Percentiles rank a stretch among this genome's conserved stretches.
These are phyloP conservation scores for Stenodema calcarata DNA, from an alignment of 2,888 invertebrate species.

Conservation along the genomic window DNA sequence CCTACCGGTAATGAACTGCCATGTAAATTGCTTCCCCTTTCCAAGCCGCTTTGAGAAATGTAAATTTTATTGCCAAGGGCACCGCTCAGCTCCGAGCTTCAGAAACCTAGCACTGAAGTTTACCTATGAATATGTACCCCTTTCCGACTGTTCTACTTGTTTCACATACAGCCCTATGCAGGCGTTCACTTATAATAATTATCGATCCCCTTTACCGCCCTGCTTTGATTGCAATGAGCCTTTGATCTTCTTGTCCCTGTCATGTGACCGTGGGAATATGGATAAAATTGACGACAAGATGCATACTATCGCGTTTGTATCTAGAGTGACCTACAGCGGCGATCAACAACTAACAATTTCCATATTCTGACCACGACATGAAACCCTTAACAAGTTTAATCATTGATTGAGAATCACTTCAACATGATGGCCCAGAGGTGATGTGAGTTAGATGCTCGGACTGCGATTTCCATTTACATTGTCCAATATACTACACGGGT, in stretches of 20 bases:
- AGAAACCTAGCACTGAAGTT: background rate
- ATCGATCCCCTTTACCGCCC: background rate
- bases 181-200: slow-evolving; percentile 10
- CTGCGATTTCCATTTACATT: no score
- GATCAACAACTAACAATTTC: no score
- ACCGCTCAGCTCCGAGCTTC: background rate
- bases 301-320: no score
- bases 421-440: no score
- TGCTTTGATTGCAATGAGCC: background rate
- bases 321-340: no score
- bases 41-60: slow-evolving; percentile 38
- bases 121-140: slow-evolving; percentile 37
- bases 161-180: background rate
- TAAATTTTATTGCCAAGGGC: slow-evolving; percentile 34
- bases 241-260: slow-evolving; percentile 17
- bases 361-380: no score
- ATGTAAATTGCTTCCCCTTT: slow-evolving; percentile 39
- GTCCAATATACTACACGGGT: no score
- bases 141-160: background rate
- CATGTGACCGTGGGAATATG: slow-evolving; percentile 14
- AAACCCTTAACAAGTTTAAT: no score
- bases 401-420: no score
- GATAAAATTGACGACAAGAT: background rate
- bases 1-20: slow-evolving; percentile 39
- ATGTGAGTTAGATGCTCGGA: no score